Evolutionary conservation across 2,888 invertebrate species (phyloP), one percentile per base, ranked within the genome.

Genomic region (Harpalus rufipes): DNA sequence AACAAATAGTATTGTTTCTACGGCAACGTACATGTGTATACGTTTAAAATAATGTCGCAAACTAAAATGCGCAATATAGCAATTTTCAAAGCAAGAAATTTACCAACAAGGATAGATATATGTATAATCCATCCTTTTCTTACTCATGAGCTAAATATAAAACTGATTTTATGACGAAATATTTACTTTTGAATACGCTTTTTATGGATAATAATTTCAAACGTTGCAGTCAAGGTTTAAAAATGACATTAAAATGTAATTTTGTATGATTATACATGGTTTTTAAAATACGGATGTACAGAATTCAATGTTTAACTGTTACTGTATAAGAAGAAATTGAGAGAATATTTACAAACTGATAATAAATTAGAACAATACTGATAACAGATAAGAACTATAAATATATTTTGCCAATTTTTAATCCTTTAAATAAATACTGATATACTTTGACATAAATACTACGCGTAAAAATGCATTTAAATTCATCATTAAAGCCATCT

Each of bases 91-190:
- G 12, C 44, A 51, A 51, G 44, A 51, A 51, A 51, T 51, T 51
- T 51, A 51, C 44, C 8, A 51, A 51, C 44, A 51, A 51, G 44
- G 12, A 51, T 12, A 51, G 44, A 51, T 51, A 51, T 51, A 51
- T 51, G 3, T 51, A 51, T 10, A 51, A 2, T 51, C 44, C 6
- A 7, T 51, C 44, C 44, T 51, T 51, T 51, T 51, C 44, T 51
- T 51, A 2, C 44, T 51, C 44, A 51, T 12, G 44, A 51, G 44
- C 12, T 51, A 51, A 51, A 51, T 51, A 12, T 51, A 51, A 51
- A 51, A 51, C 44, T 51, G 44, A 51, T 51, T 51, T 51, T 51
- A 51, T 51, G 44, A 51, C 44, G 44, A 51, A 51, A 51, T 51
- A 1, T 1, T 3, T 51, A 32, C 32, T 32, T 32, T 32, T 32